A percentile compares a stretch with the other conserved stretches of the same genome.
Conservation (phyloP, 2,888 invertebrate species). For the Halictus quadricinctus region DNA sequence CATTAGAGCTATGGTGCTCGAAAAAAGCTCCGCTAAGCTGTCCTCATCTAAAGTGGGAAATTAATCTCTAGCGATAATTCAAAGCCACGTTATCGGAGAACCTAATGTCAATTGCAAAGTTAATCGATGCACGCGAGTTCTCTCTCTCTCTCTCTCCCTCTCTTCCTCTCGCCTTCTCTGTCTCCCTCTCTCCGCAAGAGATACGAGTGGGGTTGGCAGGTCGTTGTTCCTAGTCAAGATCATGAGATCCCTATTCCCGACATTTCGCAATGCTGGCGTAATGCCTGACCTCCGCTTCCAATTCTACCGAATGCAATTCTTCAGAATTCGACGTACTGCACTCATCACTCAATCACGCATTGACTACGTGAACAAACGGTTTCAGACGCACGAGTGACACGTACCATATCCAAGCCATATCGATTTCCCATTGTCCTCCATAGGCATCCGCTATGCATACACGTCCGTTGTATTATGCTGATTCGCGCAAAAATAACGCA, state of each 20-base stretch:
- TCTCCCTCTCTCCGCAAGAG: constrained; percentile 40
- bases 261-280: constrained; percentile 64
- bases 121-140: constrained; percentile 71
- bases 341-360: constrained; percentile 69
- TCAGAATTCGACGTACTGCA: constrained; percentile 58
- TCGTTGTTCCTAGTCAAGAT: constrained; percentile 68
- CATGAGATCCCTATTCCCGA: constrained; percentile 59
- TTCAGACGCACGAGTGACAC: constrained; percentile 61
- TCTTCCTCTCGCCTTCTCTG: constrained; percentile 12
- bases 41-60: constrained; percentile 57
- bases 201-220: constrained; percentile 73
- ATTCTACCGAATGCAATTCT: constrained; percentile 63
- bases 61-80: constrained; percentile 75
- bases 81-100: constrained; percentile 69
- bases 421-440: constrained; percentile 68
- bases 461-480: constrained; percentile 27
- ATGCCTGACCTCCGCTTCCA: constrained; percentile 58
- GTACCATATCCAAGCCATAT: constrained; percentile 63
- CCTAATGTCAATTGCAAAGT: constrained; percentile 76
- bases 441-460: constrained; percentile 48
- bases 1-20: not conserved
- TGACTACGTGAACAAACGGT: constrained; percentile 66
- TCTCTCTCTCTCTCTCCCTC: not conserved
- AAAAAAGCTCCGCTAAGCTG: constrained; percentile 32
- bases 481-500: constrained; percentile 37